Evolutionary conservation across 2,888 invertebrate species (phyloP).

Genomic region (Microplitis deprimator): DNA sequence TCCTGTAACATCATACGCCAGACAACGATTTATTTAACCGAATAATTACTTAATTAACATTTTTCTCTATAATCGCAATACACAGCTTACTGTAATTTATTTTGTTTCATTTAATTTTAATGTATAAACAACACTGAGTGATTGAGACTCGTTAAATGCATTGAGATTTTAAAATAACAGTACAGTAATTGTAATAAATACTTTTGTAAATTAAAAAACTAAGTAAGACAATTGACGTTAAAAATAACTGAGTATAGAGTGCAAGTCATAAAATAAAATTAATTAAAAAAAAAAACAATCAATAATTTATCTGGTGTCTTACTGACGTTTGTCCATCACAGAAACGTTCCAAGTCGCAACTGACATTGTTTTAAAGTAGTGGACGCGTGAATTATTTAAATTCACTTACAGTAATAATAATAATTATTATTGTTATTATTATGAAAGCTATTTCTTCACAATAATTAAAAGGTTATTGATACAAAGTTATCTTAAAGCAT

Average conservation of each 20-base stretch:
- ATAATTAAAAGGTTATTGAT: conserved; percentile 12
- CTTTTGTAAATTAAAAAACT: background rate
- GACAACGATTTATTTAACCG: conserved; percentile 41
- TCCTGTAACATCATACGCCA: conserved; percentile 58
- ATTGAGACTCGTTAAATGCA: conserved; percentile 20
- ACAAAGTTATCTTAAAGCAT: conserved; percentile 24
- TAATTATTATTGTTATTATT: conserved; percentile 14
- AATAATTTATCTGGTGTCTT: conserved; percentile 24
- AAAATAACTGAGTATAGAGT: background rate
- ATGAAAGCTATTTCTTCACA: conserved; percentile 14
- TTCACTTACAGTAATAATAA: conserved; percentile 9
- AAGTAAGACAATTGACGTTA: background rate
- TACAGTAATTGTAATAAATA: background rate
- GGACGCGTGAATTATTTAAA: conserved; percentile 35
- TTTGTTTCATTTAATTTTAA: background rate
- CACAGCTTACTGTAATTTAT: background rate
- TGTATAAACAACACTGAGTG: background rate
- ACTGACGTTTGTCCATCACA: conserved; percentile 40
- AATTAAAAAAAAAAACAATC: background rate
- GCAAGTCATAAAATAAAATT: background rate
- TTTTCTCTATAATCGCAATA: conserved; percentile 2
- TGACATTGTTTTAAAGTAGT: conserved; percentile 37
- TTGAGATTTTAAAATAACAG: background rate
- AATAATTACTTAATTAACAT: conserved; percentile 12
- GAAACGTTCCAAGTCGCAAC: conserved; percentile 37